A percentile compares a stretch with the other conserved stretches of the same genome.
These are phyloP conservation scores for Metaphire vulgaris DNA, from an alignment of 1,140 invertebrate species.

Conservation along the genomic window DNA sequence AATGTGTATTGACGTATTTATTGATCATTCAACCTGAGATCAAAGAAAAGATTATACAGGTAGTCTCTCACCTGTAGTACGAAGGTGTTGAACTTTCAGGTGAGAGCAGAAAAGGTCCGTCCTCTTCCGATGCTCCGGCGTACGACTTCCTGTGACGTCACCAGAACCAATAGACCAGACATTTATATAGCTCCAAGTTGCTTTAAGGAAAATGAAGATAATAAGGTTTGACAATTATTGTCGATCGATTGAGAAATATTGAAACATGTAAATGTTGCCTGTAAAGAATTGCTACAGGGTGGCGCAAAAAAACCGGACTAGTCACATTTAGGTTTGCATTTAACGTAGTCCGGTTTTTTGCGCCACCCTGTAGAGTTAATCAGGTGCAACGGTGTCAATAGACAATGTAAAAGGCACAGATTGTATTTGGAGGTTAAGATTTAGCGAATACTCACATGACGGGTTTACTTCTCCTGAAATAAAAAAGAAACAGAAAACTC, in stretches of 20 bases:
- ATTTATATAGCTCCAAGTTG: too few species aligned
- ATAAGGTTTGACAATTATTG: neutral
- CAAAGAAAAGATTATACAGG: neutral
- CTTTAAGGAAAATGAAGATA: too few species aligned
- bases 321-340: neutral
- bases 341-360: too few species aligned
- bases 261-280: neutral
- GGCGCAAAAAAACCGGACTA: neutral
- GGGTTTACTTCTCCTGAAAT: neutral
- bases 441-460: neutral
- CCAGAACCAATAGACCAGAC: too few species aligned
- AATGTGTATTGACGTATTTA: neutral
- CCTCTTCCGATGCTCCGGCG: neutral
- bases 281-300: neutral
- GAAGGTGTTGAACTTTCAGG: neutral
- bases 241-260: neutral
- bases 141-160: neutral
- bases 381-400: too few species aligned
- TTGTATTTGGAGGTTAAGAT: too few species aligned
- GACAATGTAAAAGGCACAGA: neutral
- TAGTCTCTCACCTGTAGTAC: neutral
- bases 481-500: neutral
- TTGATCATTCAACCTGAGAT: neutral
- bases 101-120: neutral
- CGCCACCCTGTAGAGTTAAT: too few species aligned